Conservation (phyloP, 2,797 vertebrate genomes). For the Spondyliosoma cantharus region DNA sequence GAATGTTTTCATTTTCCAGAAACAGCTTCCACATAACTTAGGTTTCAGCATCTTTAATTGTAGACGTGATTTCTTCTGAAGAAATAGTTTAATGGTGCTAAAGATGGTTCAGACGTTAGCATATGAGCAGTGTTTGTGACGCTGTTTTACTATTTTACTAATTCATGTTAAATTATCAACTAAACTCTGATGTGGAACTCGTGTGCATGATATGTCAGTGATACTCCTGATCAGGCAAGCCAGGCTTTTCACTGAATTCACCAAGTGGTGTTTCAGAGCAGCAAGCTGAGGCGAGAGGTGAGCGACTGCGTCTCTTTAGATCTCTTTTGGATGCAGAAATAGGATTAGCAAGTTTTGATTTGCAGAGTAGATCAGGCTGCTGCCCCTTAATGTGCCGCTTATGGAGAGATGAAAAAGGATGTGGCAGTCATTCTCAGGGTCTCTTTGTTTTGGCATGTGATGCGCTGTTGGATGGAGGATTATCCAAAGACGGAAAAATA, state of each 20-base stretch:
- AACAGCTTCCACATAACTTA: background rate
- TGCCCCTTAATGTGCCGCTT: slow-evolving; percentile 66
- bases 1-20: background rate
- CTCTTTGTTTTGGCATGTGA: slow-evolving; percentile 82
- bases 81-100: background rate
- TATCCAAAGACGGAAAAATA: slow-evolving; percentile 79
- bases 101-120: background rate
- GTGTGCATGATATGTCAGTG: slow-evolving; percentile 2
- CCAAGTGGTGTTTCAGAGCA: slow-evolving; percentile 16
- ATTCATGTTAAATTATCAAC: background rate
- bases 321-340: slow-evolving; percentile 65
- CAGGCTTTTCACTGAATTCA: slow-evolving; percentile 23
- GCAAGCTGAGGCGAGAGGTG: slow-evolving; percentile 3
- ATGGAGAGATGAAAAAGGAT: slow-evolving; percentile 71
- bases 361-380: slow-evolving; percentile 68
- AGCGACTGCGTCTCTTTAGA: slow-evolving; percentile 44
- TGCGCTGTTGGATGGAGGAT: slow-evolving; percentile 76
- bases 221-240: slow-evolving; percentile 15
- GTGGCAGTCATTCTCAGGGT: slow-evolving; percentile 73
- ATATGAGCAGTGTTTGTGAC: background rate
- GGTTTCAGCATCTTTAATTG: too few relatives aligned
- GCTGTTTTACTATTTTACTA: background rate
- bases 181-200: slow-evolving; percentile 15
- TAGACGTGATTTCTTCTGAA: background rate
- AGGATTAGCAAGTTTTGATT: slow-evolving; percentile 75